Conservation (phyloP, 1,140 invertebrate genomes). For the Chelonus insularis region DNA sequence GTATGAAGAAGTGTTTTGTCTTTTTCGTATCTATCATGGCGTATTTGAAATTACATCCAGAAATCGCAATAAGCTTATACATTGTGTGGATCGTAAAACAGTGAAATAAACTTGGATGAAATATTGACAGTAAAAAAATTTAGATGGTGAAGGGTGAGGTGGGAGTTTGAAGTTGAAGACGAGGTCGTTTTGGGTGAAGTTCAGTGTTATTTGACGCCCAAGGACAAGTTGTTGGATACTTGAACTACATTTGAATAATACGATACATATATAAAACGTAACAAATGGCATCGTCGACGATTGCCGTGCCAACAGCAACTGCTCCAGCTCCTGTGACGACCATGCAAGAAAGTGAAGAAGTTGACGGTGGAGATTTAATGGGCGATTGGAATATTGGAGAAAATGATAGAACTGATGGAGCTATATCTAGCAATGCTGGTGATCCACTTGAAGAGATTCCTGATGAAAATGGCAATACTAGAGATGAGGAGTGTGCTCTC, state of each 20-base stretch:
- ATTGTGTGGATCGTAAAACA: not conserved
- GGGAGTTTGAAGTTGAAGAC: not conserved
- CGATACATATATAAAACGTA: constrained; percentile 15
- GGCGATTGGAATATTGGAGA: constrained; percentile 23
- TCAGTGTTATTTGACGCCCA: not conserved
- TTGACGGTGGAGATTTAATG: constrained; percentile 18
- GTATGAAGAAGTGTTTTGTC: constrained; percentile 26
- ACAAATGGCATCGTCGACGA: constrained; percentile 32
- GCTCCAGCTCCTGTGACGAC: constrained; percentile 2
- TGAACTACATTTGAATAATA: not conserved
- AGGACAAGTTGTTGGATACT: constrained; percentile 2
- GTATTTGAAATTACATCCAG: constrained; percentile 23
- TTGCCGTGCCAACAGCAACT: constrained; percentile 27
- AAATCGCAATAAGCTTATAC: constrained; percentile 6
- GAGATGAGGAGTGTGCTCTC: constrained; percentile 48
- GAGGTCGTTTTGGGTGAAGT: constrained; percentile 5
- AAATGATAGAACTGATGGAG: not conserved
- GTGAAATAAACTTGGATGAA: constrained; percentile 12
- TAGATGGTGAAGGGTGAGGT: not conserved
- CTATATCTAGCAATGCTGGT: not conserved
- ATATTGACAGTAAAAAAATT: not conserved
- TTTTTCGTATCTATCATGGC: constrained; percentile 29
- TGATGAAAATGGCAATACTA: constrained; percentile 27
- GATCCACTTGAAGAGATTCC: not conserved
- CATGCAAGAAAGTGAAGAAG: constrained; percentile 19